These are phyloP conservation scores for Exephanes ischioxanthus DNA, from an alignment of 2,888 invertebrate genomes.

Conservation along the genomic window DNA sequence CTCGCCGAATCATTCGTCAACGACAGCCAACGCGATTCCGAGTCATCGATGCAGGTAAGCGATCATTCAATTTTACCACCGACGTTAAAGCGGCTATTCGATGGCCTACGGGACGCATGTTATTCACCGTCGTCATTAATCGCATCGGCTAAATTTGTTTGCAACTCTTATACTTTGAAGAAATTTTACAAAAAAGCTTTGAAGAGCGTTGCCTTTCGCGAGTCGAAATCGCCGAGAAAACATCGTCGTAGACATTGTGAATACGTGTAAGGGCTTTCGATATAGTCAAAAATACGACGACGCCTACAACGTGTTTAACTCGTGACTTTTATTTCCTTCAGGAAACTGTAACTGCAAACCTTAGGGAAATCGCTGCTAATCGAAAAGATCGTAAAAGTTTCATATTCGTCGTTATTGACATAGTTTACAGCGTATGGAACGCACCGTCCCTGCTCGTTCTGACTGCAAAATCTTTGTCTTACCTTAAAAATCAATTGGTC, in stretches of 20 bases:
- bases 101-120: constrained; percentile 24
- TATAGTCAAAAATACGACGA: constrained; percentile 1
- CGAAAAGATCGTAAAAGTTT: constrained; percentile 74
- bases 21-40: constrained; percentile 76
- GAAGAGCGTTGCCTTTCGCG: background rate
- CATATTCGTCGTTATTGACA: constrained; percentile 78
- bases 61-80: background rate
- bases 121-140: constrained; percentile 22
- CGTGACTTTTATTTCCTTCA: constrained; percentile 80
- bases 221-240: constrained; percentile 4
- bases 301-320: constrained; percentile 13
- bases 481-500: constrained; percentile 73
- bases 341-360: constrained; percentile 77
- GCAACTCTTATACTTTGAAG: constrained; percentile 9
- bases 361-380: constrained; percentile 74
- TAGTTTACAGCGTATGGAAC: constrained; percentile 78
- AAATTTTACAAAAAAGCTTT: constrained; percentile 21
- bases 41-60: constrained; percentile 79
- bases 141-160: constrained; percentile 13
- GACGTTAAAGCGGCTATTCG: background rate
- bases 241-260: constrained; percentile 28
- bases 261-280: constrained; percentile 14
- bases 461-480: constrained; percentile 73
- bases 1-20: constrained; percentile 86
- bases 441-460: constrained; percentile 75